Conservation (phyloP, 2,797 vertebrate species). For the Parotocinclus haroldoi region DNA sequence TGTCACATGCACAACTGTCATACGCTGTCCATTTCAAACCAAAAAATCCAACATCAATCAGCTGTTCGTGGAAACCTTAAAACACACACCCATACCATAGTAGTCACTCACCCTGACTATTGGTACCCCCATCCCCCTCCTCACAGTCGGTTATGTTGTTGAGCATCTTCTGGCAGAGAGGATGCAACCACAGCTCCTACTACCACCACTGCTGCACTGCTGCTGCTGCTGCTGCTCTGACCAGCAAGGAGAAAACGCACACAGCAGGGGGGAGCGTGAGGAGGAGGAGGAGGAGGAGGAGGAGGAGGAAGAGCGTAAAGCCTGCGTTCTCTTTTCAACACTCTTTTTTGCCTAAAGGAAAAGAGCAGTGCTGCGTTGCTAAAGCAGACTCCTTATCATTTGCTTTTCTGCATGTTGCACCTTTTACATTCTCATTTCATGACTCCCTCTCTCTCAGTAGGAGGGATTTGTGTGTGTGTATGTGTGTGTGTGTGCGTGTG, state of each 20-base stretch:
- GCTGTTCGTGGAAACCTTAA: conserved; percentile 2
- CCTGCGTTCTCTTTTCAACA: conserved; percentile 27
- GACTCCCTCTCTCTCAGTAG: conserved; percentile 39
- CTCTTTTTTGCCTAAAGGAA: conserved; percentile 35
- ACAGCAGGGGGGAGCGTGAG: conserved; percentile 2
- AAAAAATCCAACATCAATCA: neutral
- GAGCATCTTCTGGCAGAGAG: conserved; percentile 77
- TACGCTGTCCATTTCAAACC: no score
- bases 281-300: conserved; percentile 31
- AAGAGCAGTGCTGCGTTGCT: conserved; percentile 41
- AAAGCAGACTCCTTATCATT: conserved; percentile 43
- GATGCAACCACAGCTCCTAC: conserved; percentile 50
- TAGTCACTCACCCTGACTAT: conserved; percentile 83
- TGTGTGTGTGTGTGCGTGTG: conserved; percentile 19
- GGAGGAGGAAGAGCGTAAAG: conserved; percentile 33
- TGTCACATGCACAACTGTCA: no score
- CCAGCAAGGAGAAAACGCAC: conserved; percentile 24
- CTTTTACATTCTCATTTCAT: conserved; percentile 47
- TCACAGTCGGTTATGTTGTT: conserved; percentile 91
- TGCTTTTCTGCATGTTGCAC: conserved; percentile 49
- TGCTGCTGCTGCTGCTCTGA: conserved; percentile 43
- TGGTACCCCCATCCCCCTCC: conserved; percentile 88
- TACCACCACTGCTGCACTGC: conserved; percentile 34
- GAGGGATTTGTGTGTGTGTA: conserved; percentile 34
- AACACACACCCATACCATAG: conserved; percentile 11